Evolutionary conservation across 2,888 invertebrate species (phyloP), one percentile per base, ranked within the genome.

Genomic region (Plebejus argus): DNA sequence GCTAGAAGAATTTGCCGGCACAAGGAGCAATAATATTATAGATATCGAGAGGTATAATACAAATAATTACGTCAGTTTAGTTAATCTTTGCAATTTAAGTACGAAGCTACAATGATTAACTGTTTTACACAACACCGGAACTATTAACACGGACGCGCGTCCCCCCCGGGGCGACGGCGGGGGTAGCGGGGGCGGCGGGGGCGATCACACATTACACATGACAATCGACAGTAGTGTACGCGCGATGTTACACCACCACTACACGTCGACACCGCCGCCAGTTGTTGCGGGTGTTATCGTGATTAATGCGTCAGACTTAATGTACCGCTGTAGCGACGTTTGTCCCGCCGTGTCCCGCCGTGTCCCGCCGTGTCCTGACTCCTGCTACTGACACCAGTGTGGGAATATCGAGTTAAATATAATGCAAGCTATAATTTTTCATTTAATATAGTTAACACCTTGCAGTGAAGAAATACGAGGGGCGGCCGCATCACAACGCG

Each of bases 301-400:
- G 61, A 61, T 61, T 61, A 61, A 61, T 61, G 61, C 23, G n/a
- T n/a, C 58, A 58, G 18, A 58, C 58, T 58, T 58, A 58, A 58
- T 58, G 58, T 58, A 7, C 20, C 58, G 58, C 8, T 58, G 58
- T 8, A n/a, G 8, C 20, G 53, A 15, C 53, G 18, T 3, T 3
- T n/a, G 20, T 58, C 20, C 58, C 58, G 1, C 58, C 20, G 58
- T 58, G 6, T n/a, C 56, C n/a, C 58, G 8, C n/a, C 58, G 8
- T 18, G 2, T 58, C 20, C 58, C 58, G n/a, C 20, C 20, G 58
- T 58, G 3, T n/a, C 58, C 20, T 20, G 8, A 8, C 10, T n/a
- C 58, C 20, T 20, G 8, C 20, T 20, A 18, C 53, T 15, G 53
- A 18, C 53, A 53, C 15, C 15, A 53, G 8, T 20, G n/a, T 20